Percentiles rank a stretch among this genome's conserved stretches.
phyloP scores from a whole-genome alignment of 2,797 vertebrate species.

The Lepidocolaptes lacrymiger region DNA sequence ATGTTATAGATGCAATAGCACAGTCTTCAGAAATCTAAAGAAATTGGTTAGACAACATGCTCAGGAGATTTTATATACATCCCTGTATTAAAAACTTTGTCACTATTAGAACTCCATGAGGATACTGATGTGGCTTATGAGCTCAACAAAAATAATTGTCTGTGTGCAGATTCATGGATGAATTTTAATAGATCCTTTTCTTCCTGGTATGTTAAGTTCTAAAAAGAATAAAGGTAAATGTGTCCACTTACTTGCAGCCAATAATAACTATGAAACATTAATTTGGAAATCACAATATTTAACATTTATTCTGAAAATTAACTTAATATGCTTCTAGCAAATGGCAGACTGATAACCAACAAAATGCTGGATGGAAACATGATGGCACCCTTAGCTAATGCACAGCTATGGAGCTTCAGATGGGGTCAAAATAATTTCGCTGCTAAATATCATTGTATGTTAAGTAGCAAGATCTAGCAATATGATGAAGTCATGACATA shows the following conservation, averaged over 20 bases:
- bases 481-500: neutral
- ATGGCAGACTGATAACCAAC: neutral
- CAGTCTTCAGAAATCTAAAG: neutral
- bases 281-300: neutral
- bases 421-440: neutral
- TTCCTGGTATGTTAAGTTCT: neutral
- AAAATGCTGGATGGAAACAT: neutral
- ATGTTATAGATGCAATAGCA: neutral
- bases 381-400: neutral
- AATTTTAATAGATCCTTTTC: neutral
- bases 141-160: neutral
- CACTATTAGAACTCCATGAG: neutral
- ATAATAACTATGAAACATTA: neutral
- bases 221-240: neutral
- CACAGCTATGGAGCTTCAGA: neutral
- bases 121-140: neutral
- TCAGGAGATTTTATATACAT: neutral
- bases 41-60: neutral
- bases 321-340: neutral
- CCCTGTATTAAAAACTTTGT: neutral
- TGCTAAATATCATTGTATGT: neutral
- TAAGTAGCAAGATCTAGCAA: neutral
- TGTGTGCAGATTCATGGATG: neutral
- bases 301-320: neutral
- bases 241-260: accelerated